Conservation (phyloP, 2,113 vertebrate species). For the Polypterus senegalus region DNA sequence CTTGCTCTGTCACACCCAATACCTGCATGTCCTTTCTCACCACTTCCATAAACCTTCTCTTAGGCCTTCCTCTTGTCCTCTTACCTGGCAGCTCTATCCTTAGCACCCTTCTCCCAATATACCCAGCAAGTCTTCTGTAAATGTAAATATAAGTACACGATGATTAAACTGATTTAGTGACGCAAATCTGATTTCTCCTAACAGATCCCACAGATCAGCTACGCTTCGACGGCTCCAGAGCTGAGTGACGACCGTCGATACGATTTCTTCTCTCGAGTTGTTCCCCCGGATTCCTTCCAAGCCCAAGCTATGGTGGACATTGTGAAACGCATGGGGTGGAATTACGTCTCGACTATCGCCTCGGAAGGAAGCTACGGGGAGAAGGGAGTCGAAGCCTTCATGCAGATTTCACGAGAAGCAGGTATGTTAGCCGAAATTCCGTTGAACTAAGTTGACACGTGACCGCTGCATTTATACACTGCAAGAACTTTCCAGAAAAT, state of each 20-base stretch:
- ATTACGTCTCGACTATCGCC: slow-evolving; percentile 90
- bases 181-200: slow-evolving; percentile 15
- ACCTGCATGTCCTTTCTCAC: too few species aligned
- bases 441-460: too few species aligned
- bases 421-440: slow-evolving; percentile 48
- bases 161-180: not conserved
- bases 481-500: too few species aligned
- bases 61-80: too few species aligned
- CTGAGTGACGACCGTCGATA: slow-evolving; percentile 91
- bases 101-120: too few species aligned
- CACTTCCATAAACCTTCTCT: too few species aligned
- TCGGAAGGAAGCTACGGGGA: slow-evolving; percentile 97
- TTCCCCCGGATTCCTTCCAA: slow-evolving; percentile 95
- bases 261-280: slow-evolving; percentile 96
- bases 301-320: slow-evolving; percentile 98
- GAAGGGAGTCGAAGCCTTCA: slow-evolving; percentile 94
- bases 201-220: slow-evolving; percentile 97
- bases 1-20: too few species aligned
- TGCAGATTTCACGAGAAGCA: slow-evolving; percentile 90
- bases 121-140: too few species aligned
- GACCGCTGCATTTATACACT: too few species aligned
- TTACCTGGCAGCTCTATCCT: too few species aligned
- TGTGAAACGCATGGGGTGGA: slow-evolving; percentile 84
- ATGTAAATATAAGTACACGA: too few species aligned
- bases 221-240: slow-evolving; percentile 91